phyloP scores from a whole-genome alignment of 2,888 invertebrate species.

The Tipula confusa region DNA sequence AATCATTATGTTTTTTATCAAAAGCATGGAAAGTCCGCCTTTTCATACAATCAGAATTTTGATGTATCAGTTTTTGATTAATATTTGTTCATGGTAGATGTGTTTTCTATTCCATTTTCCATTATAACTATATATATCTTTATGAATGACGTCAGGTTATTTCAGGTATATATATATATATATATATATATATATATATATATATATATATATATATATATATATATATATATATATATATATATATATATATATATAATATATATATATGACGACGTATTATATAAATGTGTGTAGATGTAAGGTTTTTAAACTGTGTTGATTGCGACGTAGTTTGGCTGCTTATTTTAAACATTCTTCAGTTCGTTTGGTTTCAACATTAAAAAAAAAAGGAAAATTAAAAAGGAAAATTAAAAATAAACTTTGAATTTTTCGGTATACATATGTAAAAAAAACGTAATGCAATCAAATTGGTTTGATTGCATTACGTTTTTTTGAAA shows the following conservation, averaged over 20 bases:
- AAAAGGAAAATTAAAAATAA: neutral
- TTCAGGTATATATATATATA: neutral
- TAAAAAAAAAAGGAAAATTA: neutral
- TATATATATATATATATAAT: too few species aligned
- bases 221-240: too few species aligned
- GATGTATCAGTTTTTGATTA: constrained; percentile 3
- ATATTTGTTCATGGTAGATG: neutral
- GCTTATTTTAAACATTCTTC: neutral
- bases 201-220: too few species aligned
- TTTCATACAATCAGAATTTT: neutral
- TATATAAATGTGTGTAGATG: neutral
- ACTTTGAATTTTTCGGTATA: neutral
- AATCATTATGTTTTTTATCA: neutral
- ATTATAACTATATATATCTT: neutral
- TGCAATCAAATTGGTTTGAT: neutral
- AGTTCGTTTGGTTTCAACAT: neutral
- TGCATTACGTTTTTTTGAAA: too few species aligned
- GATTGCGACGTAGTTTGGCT: neutral
- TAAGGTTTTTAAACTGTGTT: neutral
- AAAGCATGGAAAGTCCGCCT: neutral
- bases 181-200: too few species aligned
- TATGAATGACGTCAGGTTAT: neutral
- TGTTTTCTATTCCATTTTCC: neutral
- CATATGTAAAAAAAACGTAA: neutral
- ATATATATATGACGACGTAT: neutral